Percentiles rank a stretch among this genome's conserved stretches.
Conservation (phyloP, 1,140 invertebrate genomes). For the Calycopis cecrops region DNA sequence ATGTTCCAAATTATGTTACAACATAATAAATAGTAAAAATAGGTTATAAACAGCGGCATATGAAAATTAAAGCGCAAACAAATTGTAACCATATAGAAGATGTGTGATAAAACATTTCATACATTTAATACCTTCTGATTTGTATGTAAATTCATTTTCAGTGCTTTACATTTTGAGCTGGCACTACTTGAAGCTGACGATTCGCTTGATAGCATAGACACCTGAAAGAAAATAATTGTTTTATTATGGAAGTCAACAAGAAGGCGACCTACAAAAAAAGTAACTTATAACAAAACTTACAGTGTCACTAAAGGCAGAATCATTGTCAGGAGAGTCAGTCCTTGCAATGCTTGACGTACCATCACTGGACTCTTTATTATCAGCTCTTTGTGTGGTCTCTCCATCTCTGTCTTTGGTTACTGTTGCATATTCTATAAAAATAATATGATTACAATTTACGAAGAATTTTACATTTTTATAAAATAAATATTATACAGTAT, state of each 20-base stretch:
- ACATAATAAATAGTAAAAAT: too few relatives aligned
- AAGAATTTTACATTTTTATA: too few relatives aligned
- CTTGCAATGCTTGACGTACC: slow-evolving; percentile 61
- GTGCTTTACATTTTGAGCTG: slow-evolving; percentile 58
- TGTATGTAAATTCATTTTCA: slow-evolving; percentile 51
- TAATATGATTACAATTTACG: not conserved
- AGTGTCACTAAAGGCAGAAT: slow-evolving; percentile 97
- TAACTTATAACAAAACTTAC: slow-evolving; percentile 67
- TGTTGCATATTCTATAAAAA: slow-evolving; percentile 37
- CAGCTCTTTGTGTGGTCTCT: slow-evolving; percentile 35
- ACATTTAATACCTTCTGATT: slow-evolving; percentile 46
- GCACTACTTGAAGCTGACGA: slow-evolving; percentile 87
- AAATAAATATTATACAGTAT: too few relatives aligned
- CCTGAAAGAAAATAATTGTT: slow-evolving; percentile 44
- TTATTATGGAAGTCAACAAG: not conserved
- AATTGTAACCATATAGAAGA: not conserved
- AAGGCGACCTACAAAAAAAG: not conserved
- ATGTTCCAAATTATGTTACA: too few relatives aligned
- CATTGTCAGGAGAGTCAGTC: slow-evolving; percentile 96
- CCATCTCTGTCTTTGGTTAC: slow-evolving; percentile 43
- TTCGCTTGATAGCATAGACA: slow-evolving; percentile 92
- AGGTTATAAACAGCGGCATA: too few relatives aligned
- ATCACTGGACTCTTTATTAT: slow-evolving; percentile 44
- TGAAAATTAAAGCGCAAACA: slow-evolving; percentile 11
- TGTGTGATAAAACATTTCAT: slow-evolving; percentile 1